phyloP scores from a whole-genome alignment of 2,113 vertebrate genomes.

The Orycteropus afer region DNA sequence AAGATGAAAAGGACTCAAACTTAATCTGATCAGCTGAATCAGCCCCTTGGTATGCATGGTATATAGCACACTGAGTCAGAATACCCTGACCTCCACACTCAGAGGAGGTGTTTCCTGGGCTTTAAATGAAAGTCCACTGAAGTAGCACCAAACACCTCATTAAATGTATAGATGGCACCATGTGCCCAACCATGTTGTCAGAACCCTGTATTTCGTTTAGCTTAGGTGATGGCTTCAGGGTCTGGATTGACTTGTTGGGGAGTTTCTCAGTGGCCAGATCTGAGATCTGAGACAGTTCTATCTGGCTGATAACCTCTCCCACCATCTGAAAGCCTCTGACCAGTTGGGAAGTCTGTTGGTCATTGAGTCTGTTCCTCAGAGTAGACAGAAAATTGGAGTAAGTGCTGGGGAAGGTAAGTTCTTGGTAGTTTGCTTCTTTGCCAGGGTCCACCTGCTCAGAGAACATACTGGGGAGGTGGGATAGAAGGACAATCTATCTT shows the following conservation, averaged over 20 bases:
- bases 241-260: neutral
- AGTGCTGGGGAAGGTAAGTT: neutral
- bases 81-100: neutral
- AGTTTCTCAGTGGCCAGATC: neutral
- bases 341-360: neutral
- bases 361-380: neutral
- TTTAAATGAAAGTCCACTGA: neutral
- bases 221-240: neutral
- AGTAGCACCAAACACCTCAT: neutral
- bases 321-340: neutral
- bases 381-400: neutral
- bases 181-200: no score
- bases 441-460: neutral
- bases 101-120: neutral
- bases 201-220: neutral
- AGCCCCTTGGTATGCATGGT: accelerated
- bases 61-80: neutral
- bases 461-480: neutral
- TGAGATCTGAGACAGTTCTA: neutral
- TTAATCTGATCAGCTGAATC: neutral
- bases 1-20: neutral
- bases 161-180: neutral
- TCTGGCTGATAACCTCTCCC: neutral
- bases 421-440: neutral
- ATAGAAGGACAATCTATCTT: neutral